A percentile compares a stretch with the other conserved stretches of the same genome.
phyloP scores from a whole-genome alignment of 2,797 vertebrate species.

The Petrocephalus schoutedeni region DNA sequence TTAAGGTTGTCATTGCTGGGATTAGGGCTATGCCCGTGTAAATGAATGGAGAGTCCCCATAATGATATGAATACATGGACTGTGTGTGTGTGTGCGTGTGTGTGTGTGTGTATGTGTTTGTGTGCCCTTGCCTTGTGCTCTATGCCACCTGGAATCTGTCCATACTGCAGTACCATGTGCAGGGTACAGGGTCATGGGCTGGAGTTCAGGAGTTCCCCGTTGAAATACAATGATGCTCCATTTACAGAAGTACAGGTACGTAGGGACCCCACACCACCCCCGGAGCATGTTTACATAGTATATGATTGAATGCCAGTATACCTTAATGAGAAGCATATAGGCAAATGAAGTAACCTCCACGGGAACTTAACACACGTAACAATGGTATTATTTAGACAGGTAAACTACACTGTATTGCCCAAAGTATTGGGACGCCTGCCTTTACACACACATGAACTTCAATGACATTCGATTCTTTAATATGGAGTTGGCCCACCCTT shows the following conservation, averaged over 20 bases:
- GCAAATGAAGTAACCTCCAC: neutral
- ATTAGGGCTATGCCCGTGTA: neutral
- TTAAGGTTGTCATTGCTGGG: neutral
- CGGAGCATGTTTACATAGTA: neutral
- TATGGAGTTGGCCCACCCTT: no score
- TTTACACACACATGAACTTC: no score
- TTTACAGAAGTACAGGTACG: neutral
- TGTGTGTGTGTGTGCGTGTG: neutral
- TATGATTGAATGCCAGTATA: no score
- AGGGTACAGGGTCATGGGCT: neutral
- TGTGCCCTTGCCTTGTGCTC: neutral
- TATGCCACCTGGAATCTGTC: neutral
- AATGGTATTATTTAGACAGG: neutral
- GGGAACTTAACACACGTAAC: neutral
- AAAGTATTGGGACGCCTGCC: no score
- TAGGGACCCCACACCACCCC: neutral
- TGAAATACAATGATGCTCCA: neutral
- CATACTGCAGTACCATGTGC: neutral
- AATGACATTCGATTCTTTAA: no score
- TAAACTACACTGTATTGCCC: neutral
- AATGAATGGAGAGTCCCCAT: neutral
- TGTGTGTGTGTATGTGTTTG: no score
- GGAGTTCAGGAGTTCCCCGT: neutral
- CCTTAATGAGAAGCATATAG: neutral
- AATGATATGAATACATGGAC: neutral